Percentiles rank a stretch among this genome's conserved stretches.
Conservation (phyloP, 1,140 invertebrate species). For the Trichonephila clavipes region DNA sequence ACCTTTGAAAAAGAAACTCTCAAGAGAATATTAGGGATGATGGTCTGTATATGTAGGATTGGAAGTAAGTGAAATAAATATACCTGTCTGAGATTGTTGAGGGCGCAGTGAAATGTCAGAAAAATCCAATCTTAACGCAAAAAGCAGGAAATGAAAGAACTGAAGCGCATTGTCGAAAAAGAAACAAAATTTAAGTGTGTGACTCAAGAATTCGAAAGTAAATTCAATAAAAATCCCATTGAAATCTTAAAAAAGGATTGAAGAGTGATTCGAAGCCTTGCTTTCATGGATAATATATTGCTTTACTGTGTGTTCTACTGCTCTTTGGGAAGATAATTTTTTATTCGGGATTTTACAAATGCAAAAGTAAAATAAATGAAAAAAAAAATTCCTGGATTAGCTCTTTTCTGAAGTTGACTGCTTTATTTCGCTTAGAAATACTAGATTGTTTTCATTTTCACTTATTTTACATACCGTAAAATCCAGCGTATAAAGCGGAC, state of each 20-base stretch:
- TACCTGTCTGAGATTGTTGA: neutral
- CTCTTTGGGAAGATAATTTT: neutral
- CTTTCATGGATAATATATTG: constrained; percentile 35
- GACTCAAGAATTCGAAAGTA: constrained; percentile 33
- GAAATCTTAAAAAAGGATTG: constrained; percentile 51
- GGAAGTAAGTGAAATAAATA: constrained; percentile 20
- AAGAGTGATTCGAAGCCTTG: neutral
- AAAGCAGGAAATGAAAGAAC: constrained; percentile 55
- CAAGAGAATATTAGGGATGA: neutral
- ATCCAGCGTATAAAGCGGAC: too few relatives aligned
- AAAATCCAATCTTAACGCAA: constrained; percentile 61
- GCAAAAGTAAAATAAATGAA: neutral
- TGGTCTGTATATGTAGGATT: neutral
- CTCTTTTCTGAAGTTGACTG: neutral
- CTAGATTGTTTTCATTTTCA: neutral
- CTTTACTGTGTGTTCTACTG: constrained; percentile 41
- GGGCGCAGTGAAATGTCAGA: neutral
- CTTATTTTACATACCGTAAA: neutral
- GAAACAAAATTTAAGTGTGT: constrained; percentile 61
- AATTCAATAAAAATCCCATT: constrained; percentile 69
- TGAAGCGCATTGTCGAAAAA: constrained; percentile 25
- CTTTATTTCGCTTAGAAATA: too few relatives aligned
- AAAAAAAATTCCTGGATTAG: neutral
- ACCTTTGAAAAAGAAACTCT: too few relatives aligned
- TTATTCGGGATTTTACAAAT: neutral